Evolutionary conservation across 1,140 invertebrate species (phyloP).

Genomic region (Brachionus rotundiformis): DNA sequence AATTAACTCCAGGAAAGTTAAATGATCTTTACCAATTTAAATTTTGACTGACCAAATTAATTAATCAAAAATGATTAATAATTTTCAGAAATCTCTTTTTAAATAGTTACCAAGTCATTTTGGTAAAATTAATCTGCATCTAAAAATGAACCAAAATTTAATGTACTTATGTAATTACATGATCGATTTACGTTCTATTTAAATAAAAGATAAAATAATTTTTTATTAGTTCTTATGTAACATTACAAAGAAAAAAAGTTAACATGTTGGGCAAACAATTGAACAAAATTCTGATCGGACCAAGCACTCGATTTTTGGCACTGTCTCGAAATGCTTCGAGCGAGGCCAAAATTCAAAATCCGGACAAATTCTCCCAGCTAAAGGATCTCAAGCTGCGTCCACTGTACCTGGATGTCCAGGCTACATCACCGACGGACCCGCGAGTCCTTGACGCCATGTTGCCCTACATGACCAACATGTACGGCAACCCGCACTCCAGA

Average conservation of each 20-base stretch:
- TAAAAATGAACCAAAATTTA: conserved; percentile 32
- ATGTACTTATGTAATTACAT: neutral
- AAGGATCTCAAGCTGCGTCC: neutral
- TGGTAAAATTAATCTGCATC: neutral
- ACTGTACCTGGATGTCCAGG: conserved; percentile 47
- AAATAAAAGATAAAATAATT: neutral
- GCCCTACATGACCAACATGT: conserved; percentile 82
- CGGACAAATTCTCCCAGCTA: conserved; percentile 20
- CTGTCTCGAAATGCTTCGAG: neutral
- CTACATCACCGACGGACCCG: conserved; percentile 71
- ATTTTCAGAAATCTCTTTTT: too few relatives aligned
- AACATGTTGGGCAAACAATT: conserved; percentile 14
- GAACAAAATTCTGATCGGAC: neutral
- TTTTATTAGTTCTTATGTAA: conserved; percentile 7
- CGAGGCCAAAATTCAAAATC: neutral
- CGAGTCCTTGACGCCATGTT: conserved; percentile 95
- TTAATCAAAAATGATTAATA: too few relatives aligned
- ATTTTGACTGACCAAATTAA: too few relatives aligned
- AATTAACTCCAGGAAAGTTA: too few relatives aligned
- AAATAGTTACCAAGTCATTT: neutral
- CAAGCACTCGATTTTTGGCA: neutral
- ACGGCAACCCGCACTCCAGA: conserved; percentile 97
- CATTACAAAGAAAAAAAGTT: neutral
- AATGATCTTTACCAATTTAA: too few relatives aligned
- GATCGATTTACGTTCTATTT: neutral